phyloP scores from a whole-genome alignment of 1,140 invertebrate genomes.

The Teleopsis dalmanni region DNA sequence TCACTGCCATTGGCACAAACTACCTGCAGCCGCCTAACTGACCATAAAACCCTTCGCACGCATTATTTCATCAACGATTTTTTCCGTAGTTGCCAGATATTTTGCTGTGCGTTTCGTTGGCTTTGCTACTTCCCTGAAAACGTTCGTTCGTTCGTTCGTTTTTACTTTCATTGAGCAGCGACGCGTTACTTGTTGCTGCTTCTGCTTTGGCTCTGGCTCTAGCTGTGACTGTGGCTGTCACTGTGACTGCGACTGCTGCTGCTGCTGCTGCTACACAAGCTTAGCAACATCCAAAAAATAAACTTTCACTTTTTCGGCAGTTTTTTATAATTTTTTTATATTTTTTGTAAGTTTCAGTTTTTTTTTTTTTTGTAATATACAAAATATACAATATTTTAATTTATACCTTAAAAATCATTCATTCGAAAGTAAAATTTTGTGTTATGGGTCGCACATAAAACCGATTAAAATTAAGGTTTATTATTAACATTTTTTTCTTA shows the following conservation, averaged over 20 bases:
- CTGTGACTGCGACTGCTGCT: constrained; percentile 2
- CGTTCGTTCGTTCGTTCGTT: no score
- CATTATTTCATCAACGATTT: no score
- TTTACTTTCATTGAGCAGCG: constrained; percentile 37
- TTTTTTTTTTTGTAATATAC: constrained; percentile 14
- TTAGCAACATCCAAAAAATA: constrained; percentile 37
- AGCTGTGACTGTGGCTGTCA: constrained; percentile 10
- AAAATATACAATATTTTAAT: constrained; percentile 6
- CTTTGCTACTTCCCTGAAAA: no score
- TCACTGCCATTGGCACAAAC: no score
- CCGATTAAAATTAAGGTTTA: no score
- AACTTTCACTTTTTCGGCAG: constrained; percentile 45
- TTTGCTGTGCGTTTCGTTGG: no score
- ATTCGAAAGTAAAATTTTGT: constrained; percentile 20
- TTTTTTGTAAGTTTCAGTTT: constrained; percentile 24
- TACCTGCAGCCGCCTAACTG: no score
- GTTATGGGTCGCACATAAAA: no score
- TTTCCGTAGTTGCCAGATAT: no score
- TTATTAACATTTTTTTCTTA: no score
- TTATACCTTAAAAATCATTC: constrained; percentile 18
- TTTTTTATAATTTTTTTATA: constrained; percentile 41
- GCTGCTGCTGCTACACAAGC: constrained; percentile 19
- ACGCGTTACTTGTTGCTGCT: constrained; percentile 2
- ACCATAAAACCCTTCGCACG: no score
- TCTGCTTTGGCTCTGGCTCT: not conserved